Percentiles rank a stretch among this genome's conserved stretches.
These are phyloP conservation scores for Malacosoma neustria DNA, from an alignment of 2,888 invertebrate species.

Conservation along the genomic window DNA sequence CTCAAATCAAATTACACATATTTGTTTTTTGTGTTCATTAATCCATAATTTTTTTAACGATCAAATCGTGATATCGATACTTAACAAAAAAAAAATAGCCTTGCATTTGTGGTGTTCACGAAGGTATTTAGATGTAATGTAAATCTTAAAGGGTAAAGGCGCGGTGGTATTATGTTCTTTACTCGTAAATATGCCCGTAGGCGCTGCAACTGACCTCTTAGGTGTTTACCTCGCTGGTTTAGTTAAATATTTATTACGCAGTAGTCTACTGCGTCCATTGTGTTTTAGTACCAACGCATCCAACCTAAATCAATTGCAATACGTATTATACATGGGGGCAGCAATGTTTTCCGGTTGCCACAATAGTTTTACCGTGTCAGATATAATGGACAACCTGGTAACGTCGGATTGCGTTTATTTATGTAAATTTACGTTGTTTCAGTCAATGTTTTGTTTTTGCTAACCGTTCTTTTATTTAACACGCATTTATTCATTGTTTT, in stretches of 20 bases:
- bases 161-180: slow-evolving; percentile 39
- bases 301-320: slow-evolving; percentile 21
- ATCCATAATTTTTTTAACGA: slow-evolving; percentile 8
- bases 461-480: background rate
- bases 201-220: slow-evolving; percentile 66
- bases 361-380: slow-evolving; percentile 1
- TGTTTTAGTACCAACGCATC: slow-evolving; percentile 20
- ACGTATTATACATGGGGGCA: background rate
- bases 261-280: slow-evolving; percentile 22
- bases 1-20: slow-evolving; percentile 7
- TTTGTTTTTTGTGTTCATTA: background rate
- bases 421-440: background rate
- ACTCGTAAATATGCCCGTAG: slow-evolving; percentile 59
- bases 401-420: background rate
- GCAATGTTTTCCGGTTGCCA: background rate
- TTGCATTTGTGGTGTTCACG: slow-evolving; percentile 36
- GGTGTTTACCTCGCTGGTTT: slow-evolving; percentile 54
- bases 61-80: slow-evolving; percentile 15
- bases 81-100: slow-evolving; percentile 28
- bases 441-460: background rate
- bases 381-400: slow-evolving; percentile 1
- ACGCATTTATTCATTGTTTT: background rate
- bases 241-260: slow-evolving; percentile 51
- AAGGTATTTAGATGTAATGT: slow-evolving; percentile 53
- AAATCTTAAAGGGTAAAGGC: slow-evolving; percentile 65